These are phyloP conservation scores for Andrena hattorfiana DNA, from an alignment of 2,888 invertebrate species.

Conservation along the genomic window DNA sequence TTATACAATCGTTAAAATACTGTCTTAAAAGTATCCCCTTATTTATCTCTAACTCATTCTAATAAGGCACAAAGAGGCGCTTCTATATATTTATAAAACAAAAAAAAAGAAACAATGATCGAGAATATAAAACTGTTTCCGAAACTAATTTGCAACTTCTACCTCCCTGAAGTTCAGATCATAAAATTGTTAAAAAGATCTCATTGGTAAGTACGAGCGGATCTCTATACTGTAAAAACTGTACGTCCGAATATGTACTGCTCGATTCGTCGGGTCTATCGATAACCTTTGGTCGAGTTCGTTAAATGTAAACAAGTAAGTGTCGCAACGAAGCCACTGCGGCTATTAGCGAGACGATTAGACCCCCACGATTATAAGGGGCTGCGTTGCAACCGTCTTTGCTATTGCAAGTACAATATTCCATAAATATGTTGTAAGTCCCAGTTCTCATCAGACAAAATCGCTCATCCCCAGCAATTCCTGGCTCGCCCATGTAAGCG, in stretches of 20 bases:
- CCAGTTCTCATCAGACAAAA: constrained; percentile 96
- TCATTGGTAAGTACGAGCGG: constrained; percentile 65
- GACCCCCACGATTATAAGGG: constrained; percentile 71
- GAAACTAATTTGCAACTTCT: constrained; percentile 14
- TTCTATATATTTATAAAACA: constrained; percentile 9
- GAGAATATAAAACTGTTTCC: constrained; percentile 20
- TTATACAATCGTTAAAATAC: constrained; percentile 25
- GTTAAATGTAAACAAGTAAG: constrained; percentile 39
- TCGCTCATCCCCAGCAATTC: constrained; percentile 95
- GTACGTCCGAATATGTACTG: constrained; percentile 32
- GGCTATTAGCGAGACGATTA: constrained; percentile 56
- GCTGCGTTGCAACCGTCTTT: constrained; percentile 96
- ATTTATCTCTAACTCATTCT: constrained; percentile 2
- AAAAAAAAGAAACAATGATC: constrained; percentile 21
- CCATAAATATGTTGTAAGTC: constrained; percentile 96
- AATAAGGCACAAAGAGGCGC: constrained; percentile 55
- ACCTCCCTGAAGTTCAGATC: constrained; percentile 45
- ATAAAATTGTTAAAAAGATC: constrained; percentile 40
- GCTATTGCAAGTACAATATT: constrained; percentile 96
- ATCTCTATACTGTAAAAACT: constrained; percentile 48
- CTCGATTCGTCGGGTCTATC: constrained; percentile 46
- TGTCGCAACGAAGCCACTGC: constrained; percentile 63
- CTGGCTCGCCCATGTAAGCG: constrained; percentile 96
- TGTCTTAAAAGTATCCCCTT: constrained; percentile 30
- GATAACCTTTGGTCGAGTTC: constrained; percentile 57